Percentiles rank a stretch among this genome's conserved stretches.
Conservation (phyloP, 2,113 vertebrate species). For the Danionella cerebrum region DNA sequence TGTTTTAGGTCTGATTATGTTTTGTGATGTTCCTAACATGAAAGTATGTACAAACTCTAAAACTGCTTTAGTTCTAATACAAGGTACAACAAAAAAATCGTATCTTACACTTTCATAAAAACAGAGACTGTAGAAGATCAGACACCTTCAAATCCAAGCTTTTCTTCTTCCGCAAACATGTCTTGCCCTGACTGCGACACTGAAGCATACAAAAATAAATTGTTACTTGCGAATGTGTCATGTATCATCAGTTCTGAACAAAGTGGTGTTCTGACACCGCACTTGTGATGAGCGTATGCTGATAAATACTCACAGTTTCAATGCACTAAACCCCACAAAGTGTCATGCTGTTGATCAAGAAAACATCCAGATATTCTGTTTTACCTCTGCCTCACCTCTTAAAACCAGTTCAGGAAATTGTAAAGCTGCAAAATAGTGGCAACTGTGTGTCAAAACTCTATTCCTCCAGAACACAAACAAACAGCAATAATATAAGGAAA, state of each 20-base stretch:
- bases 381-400: background rate
- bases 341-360: constrained; percentile 31
- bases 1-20: no score
- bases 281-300: constrained; percentile 30
- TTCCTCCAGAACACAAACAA: no score
- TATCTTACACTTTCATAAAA: no score
- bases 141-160: background rate
- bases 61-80: no score
- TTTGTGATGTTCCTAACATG: no score
- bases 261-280: constrained; percentile 9
- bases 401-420: no score
- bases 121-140: background rate
- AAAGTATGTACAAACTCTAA: no score
- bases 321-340: constrained; percentile 36
- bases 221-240: background rate
- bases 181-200: background rate
- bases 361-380: background rate
- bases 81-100: no score
- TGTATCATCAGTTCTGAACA: background rate
- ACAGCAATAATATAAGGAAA: no score
- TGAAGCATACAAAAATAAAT: constrained; percentile 8
- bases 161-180: background rate
- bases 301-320: constrained; percentile 48
- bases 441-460: no score
- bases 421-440: no score